These are phyloP conservation scores for Plestiodon gilberti DNA, from an alignment of 2,113 vertebrate species.

Conservation along the genomic window DNA sequence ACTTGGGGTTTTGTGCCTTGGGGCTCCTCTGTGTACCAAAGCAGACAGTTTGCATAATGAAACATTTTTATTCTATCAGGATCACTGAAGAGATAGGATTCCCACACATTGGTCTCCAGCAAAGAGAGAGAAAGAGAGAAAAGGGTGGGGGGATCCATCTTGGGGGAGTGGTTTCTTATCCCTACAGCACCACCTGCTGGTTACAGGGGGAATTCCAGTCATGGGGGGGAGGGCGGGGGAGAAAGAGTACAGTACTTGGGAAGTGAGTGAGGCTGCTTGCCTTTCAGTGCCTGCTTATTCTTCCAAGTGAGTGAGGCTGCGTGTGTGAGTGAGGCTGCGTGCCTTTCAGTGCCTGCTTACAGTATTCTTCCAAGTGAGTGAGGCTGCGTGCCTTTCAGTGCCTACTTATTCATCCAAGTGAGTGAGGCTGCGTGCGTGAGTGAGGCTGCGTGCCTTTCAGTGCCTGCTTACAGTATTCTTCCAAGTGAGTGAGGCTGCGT, in stretches of 20 bases:
- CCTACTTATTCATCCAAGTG: too few relatives aligned
- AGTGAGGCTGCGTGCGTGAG: too few relatives aligned
- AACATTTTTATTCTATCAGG: conserved; percentile 78
- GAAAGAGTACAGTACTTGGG: background rate
- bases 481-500: too few relatives aligned
- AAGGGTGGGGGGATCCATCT: background rate
- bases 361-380: too few relatives aligned
- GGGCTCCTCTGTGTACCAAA: conserved; percentile 77
- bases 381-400: too few relatives aligned
- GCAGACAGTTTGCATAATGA: conserved; percentile 81
- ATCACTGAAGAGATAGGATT: conserved; percentile 70
- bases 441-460: too few relatives aligned
- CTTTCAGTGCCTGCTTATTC: background rate
- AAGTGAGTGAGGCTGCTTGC: background rate
- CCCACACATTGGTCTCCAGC: conserved; percentile 61
- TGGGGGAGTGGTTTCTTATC: conserved; percentile 62
- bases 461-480: too few relatives aligned
- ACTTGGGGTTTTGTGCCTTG: conserved; percentile 77
- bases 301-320: too few relatives aligned
- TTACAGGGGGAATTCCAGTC: conserved; percentile 38
- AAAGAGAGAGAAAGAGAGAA: background rate
- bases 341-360: too few relatives aligned
- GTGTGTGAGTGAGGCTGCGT: too few relatives aligned
- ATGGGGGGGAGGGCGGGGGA: conserved; percentile 11
- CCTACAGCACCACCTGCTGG: conserved; percentile 79